Conservation (phyloP, 2,113 vertebrate genomes). For the Pteruthius melanotis region DNA sequence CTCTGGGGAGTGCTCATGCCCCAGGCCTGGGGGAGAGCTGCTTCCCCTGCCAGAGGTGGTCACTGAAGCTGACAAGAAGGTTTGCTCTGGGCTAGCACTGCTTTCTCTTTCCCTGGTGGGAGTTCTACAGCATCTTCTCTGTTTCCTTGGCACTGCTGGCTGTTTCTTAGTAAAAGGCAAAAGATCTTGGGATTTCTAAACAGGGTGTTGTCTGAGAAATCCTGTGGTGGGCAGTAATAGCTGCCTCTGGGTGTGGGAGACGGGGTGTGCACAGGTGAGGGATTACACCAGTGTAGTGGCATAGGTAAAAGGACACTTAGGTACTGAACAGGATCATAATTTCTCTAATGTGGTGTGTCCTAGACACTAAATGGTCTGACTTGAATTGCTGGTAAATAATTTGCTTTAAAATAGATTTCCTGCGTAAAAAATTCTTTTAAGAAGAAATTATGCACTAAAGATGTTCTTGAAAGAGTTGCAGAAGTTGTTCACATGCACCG, state of each 20-base stretch:
- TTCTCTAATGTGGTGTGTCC: neutral
- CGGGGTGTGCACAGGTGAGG: neutral
- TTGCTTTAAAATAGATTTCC: neutral
- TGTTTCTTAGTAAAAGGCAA: neutral
- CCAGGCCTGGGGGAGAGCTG: neutral
- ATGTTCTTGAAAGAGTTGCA: neutral
- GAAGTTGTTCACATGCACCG: neutral
- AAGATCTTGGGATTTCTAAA: neutral
- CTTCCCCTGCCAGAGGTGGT: neutral
- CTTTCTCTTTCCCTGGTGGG: neutral
- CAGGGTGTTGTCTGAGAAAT: neutral
- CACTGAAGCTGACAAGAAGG: neutral
- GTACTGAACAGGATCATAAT: neutral
- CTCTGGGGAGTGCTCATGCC: too few relatives aligned
- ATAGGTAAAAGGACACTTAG: accelerated
- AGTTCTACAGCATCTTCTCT: neutral
- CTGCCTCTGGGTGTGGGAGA: neutral
- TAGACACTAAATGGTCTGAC: neutral
- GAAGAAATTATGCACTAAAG: neutral
- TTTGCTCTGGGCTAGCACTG: neutral
- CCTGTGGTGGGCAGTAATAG: neutral
- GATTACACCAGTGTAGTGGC: too few relatives aligned
- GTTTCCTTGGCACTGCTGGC: neutral
- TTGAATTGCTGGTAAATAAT: neutral
- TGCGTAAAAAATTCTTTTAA: neutral